phyloP scores from a whole-genome alignment of 2,113 vertebrate species.

The Gymnocephalus cernua region DNA sequence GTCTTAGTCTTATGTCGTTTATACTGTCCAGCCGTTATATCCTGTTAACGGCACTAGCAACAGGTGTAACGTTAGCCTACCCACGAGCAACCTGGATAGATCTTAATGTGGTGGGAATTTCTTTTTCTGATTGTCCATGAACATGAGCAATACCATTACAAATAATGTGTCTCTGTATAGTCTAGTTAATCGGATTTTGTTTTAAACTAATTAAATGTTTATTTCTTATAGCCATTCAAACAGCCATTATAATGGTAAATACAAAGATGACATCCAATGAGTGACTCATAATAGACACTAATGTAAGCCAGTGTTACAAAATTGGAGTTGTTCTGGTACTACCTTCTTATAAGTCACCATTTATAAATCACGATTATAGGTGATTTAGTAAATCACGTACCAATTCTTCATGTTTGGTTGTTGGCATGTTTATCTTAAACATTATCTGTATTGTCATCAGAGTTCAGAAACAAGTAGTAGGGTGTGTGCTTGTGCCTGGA shows the following conservation, averaged over 20 bases:
- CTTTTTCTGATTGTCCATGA: no score
- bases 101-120: no score
- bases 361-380: no score
- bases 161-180: not conserved
- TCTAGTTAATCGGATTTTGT: no score
- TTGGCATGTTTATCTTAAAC: no score
- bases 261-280: not conserved
- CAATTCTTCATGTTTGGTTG: no score
- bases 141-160: not conserved
- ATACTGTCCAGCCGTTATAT: not conserved
- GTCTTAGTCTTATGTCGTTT: no score
- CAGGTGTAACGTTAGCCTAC: not conserved
- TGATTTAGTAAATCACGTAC: no score
- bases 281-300: not conserved
- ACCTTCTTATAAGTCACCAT: not conserved
- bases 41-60: not conserved
- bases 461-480: no score
- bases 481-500: not conserved
- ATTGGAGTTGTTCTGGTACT: not conserved
- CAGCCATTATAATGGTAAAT: not conserved
- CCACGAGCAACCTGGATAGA: not conserved
- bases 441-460: no score
- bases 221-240: not conserved
- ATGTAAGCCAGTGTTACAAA: not conserved
- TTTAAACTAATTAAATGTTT: no score